Base-by-base conservation (phyloP, 2,113 vertebrate species). In the Tamias sibiricus region DNA sequence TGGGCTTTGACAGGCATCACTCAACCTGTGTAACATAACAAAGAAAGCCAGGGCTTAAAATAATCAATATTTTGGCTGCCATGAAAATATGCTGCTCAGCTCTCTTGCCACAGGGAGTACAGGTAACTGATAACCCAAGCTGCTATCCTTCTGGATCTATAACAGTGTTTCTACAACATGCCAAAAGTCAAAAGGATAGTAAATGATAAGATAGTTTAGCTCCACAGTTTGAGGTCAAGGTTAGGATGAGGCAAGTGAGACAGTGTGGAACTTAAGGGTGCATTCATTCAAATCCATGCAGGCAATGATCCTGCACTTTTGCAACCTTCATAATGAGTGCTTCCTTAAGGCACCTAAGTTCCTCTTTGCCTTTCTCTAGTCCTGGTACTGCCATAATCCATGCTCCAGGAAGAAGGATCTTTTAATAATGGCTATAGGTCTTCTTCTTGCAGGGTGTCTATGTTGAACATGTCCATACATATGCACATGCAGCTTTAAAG, bases 261-360 rank as follows among this genome's bases (percentile, higher is more conserved):
- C 7, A 9, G 22, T 30, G 16, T 4, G 30, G 64, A 52, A n/a
- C 20, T 64, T 69, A 49, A 77, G 16, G 52, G 12, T 20, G 10
- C 6, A 66, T 44, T 42, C 32, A 30, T 14, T 57, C 40, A 49
- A 49, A 14, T 37, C 57, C 47, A 32, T 16, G 19, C 13, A 77
- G 20, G 16, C 1, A 19, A 6, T n/a, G 19, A 4, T 24, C 1
- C 37, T 66, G 12, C 0, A n/a, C 12, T 24, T 54, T 1, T 5
- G 47, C 37, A 87, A 26, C 2, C 19, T 26, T 64, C n/a, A 76
- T 37, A 62, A 62, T n/a, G 14, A 42, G 7, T 13, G 4, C 7
- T 2, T 28, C 28, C 90, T 91, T 87, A n/a, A 47, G 47, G 1
- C 42, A 74, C 17, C 28, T 62, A 32, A 4, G 11, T 52, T 24